Evolutionary conservation across 2,113 vertebrate genomes (phyloP), one percentile per base, ranked within the genome.

Genomic region (Mixornis gularis): DNA sequence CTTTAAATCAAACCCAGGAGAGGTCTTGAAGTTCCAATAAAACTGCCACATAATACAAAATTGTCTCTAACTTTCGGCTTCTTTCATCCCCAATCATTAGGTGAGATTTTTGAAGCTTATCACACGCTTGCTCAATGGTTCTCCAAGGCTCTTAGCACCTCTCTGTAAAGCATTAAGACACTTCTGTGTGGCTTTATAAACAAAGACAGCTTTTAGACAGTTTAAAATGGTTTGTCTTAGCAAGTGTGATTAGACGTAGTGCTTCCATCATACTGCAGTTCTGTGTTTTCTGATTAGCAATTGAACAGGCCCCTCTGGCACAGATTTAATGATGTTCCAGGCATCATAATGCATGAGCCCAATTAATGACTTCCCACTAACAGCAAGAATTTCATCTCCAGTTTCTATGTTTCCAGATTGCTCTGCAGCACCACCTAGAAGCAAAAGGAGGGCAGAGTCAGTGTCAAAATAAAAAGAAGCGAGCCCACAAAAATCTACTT

Each of bases 321-420:
- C 97, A 40, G 98, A 97, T 96, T 98, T 99, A 95, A 99, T 98
- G 53, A 98, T 97, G 92, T 98, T 99, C 99, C 99, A 99, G 94
- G 98, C 99, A 38, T 99, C 99, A 0, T 98, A 98, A 96, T 99
- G 98, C 98, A 98, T 97, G 80, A 99, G 98, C 55, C 98, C 98
- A 69, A 98, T 97, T 87, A 99, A 94, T 17, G 98, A 98, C 55
- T 97, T 98, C n/a, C 98, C 98, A 18, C 98, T 98, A 84, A 99
- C 97, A 51, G 98, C 98, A 85, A 99, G 97, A 86, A 99, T 97
- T 97, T 99, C 98, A 91, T 99, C 99, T 13, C 99, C 99, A 29
- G 98, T 97, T 89, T 98, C 97, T 68, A 99, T 97, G 43, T 94
- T 97, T 94, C 98, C 97, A 18, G 98, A 98, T 92, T 98, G 98